Evolutionary conservation across 1,140 invertebrate genomes (phyloP), one percentile per base, ranked within the genome.

Genomic region (Cydia amplana): DNA sequence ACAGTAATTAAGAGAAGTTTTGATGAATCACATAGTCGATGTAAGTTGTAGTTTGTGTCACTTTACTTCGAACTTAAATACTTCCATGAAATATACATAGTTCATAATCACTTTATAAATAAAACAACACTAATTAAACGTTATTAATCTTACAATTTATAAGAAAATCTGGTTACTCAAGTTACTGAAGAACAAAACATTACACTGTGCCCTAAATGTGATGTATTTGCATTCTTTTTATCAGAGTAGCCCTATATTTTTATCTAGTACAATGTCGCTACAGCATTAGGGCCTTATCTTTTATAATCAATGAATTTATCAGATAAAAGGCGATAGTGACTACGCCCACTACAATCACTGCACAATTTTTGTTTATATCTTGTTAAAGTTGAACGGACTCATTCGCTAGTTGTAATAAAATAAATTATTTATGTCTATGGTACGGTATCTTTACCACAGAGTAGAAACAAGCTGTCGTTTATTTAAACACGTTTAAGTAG

Each of bases 261-360:
- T 83, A 87, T 84, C 83, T 81, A 80, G 81, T 79, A 80, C 82
- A 80, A 78, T 83, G 73, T 81, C 78, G 64, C 40, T 72, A 70
- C 75, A 64, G 78, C 76, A 75, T 40, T 64, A 78, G 73, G 70
- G 73, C 79, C 76, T 87, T 89, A 89, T 91, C 87, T 84, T 67
- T 78, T 79, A 77, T 87, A 88, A 89, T 90, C 88, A 90, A 84
- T 78, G 82, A 86, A 82, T 85, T 73, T 90, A 90, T 89, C 87
- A 86, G 80, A 63, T 77, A 77, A 81, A 73, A 63, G 82, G 74
- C 81, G 80, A 72, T 77, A 85, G 79, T 83, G 89, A 76, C 86
- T 85, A 90, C 88, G 88, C 89, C 88, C 89, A 86, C 80, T 76
- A 75, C 76, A 74, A 83, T 80, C 75, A 77, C 80, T 79, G 82